Base-by-base conservation (phyloP, 2,888 invertebrate genomes). In the Meta bourneti region DNA sequence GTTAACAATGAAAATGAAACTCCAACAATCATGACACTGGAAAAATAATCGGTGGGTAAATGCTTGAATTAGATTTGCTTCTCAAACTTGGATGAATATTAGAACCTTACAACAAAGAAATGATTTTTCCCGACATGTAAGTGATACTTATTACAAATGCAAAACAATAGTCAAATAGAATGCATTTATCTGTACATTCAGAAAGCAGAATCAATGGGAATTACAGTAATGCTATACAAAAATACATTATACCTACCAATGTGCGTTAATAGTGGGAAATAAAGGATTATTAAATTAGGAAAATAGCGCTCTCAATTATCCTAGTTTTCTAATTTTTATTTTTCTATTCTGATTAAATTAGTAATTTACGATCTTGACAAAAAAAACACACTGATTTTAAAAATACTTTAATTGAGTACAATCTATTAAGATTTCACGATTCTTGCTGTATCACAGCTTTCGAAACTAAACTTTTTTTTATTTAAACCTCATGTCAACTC, bases 31-130 rank as follows among this genome's bases (percentile, higher is more conserved):
- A 88, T 81, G 81, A 88, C 52, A 49, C 74, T 81, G 77, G 20
- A 85, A 54, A 84, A 74, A 75, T 81, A 81, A 86, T 90, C 90
- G 90, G 90, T 90, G 90, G 90, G 90, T 85, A 90, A 90, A 90
- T 61, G 49, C 77, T 69, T 70, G n/a, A 78, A 61, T 83, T 83
- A 49, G 79, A 72, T 87, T 87, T 77, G 78, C 75, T 82, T 82
- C 70, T 85, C 52, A 61, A 49, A 85, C 49, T 70, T 71, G 49
- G 51, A 48, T 19, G 20, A 52, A 74, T 74, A 71, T 19, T 74
- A 34, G 34, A 34, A 34, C 34, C 34, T 34, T 34, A 34, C 34
- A 34, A 34, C 34, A 34, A 34, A 34, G 34, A 86, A 70, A 61
- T 51, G 71, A 82, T 5, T 51, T 34, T 82, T 51, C 20, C 20